phyloP scores from a whole-genome alignment of 2,888 invertebrate genomes.

The Nephrotoma appendiculata region DNA sequence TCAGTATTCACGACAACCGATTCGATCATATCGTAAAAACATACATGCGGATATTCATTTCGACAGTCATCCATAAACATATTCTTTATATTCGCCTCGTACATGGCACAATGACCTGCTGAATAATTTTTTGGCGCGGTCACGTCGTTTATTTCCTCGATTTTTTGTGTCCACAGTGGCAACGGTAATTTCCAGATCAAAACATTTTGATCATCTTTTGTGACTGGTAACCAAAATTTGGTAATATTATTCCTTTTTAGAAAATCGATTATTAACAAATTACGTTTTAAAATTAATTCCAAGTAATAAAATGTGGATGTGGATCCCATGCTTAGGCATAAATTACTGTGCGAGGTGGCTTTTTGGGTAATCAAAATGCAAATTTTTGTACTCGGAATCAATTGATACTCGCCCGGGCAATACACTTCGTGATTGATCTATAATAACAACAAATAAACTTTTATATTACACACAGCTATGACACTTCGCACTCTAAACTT shows the following conservation, averaged over 20 bases:
- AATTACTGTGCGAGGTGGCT: neutral
- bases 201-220: neutral
- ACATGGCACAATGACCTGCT: neutral
- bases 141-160: neutral
- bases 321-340: neutral
- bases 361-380: neutral
- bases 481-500: neutral
- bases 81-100: neutral
- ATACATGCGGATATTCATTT: neutral
- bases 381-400: neutral
- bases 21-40: neutral
- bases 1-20: neutral
- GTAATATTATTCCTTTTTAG: neutral
- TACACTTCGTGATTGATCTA: neutral
- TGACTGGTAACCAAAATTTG: neutral
- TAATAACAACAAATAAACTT: neutral
- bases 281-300: neutral
- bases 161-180: neutral
- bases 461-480: too few relatives aligned
- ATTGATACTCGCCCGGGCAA: neutral
- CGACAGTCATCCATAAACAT: neutral
- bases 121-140: neutral
- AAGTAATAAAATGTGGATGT: neutral
- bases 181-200: neutral
- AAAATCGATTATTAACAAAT: neutral